Evolutionary conservation across 2,888 invertebrate genomes (phyloP), one percentile per base, ranked within the genome.

Genomic region (Andrena camellia): DNA sequence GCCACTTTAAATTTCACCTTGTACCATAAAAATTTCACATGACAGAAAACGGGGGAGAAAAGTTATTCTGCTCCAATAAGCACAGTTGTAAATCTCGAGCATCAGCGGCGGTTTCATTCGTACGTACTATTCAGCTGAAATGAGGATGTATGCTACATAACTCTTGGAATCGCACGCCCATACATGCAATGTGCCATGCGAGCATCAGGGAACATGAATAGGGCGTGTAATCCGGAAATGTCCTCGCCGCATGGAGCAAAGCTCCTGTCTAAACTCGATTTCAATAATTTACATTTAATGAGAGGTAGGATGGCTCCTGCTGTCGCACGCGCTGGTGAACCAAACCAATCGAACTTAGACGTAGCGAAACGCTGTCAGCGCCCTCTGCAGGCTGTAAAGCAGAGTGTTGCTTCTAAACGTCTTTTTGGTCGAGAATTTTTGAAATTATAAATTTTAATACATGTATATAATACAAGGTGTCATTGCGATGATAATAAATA

Each of bases 81-180:
- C n/a, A 17, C 31, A 31, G n/a, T 60, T 31, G 20, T 60, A 69
- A 75, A 69, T 50, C n/a, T 50, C 2, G 17, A 68, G n/a, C 31
- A 68, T n/a, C n/a, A n/a, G 20, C 69, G 13, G 57, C 33, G n/a
- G 17, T 33, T 26, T 69, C 69, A 23, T 60, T 60, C 33, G 48
- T 17, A 6, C n/a, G 48, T 17, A 6, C 17, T 31, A 71, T 63
- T 76, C 75, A 31, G 29, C n/a, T 10, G 33, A 59, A 59, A 71
- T 13, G 31, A 66, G 73, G 50, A 78, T 72, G 59, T 75, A 68
- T 68, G 63, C 42, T 62, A 68, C 76, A 75, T 79, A 75, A 79
- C 54, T 79, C 76, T 57, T 42, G 23, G 59, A 52, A 67, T 57
- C 66, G 31, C 59, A 80, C 35, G 52, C 42, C 8, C 52, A 31